A percentile compares a stretch with the other conserved stretches of the same genome.
phyloP scores from a whole-genome alignment of 2,113 vertebrate genomes.

The Puffinus mauretanicus region DNA sequence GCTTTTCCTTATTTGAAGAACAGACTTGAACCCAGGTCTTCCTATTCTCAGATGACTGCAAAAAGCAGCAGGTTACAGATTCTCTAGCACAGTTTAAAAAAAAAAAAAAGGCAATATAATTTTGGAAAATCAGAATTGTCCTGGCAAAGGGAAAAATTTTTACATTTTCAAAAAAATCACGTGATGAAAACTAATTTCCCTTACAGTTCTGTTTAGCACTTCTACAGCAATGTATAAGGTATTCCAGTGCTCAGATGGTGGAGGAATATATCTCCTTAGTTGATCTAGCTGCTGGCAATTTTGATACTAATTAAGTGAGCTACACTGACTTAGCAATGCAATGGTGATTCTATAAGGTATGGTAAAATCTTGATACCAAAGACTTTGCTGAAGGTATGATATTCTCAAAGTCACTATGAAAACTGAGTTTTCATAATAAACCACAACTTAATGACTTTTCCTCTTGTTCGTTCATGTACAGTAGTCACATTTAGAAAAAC shows the following conservation, averaged over 20 bases:
- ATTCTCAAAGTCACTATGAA: not conserved
- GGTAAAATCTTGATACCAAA: not conserved
- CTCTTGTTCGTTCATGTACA: not conserved
- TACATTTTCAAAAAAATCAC: not conserved
- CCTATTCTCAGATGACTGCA: not conserved
- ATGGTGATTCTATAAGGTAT: not conserved
- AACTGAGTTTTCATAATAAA: not conserved
- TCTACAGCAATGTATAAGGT: not conserved
- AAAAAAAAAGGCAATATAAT: not conserved
- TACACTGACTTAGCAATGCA: not conserved
- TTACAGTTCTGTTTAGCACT: not conserved
- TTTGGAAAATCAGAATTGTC: not conserved
- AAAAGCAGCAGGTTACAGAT: not conserved
- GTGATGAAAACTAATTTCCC: not conserved
- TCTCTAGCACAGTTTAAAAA: not conserved
- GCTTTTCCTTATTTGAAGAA: not conserved
- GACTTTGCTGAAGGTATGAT: not conserved
- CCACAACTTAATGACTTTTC: not conserved
- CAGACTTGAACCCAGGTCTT: not conserved
- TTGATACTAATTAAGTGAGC: constrained; percentile 16
- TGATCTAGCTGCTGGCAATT: not conserved
- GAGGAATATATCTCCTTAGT: not conserved
- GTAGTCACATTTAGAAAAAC: not conserved
- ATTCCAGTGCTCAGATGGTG: not conserved
- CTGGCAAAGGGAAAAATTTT: not conserved